These are phyloP conservation scores for Oncorhynchus masou DNA, from an alignment of 2,113 vertebrate species.

Conservation along the genomic window DNA sequence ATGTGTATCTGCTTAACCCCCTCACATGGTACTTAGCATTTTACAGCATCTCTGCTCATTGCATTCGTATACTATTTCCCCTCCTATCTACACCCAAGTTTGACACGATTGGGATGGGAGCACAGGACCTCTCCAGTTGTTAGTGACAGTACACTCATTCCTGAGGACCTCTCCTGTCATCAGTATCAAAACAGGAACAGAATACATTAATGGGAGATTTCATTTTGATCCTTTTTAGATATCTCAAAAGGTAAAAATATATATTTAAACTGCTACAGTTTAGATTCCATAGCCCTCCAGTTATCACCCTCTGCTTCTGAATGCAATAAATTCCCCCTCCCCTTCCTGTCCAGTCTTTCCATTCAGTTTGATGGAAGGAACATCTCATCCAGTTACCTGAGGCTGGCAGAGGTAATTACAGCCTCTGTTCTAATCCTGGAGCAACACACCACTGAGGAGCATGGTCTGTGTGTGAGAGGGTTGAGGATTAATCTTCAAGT, in stretches of 20 bases:
- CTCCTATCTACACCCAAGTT: background rate
- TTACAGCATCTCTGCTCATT: background rate
- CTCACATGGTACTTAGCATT: constrained; percentile 13
- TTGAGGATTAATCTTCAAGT: constrained; percentile 16
- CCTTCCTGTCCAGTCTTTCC: constrained; percentile 14
- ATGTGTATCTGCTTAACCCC: constrained; percentile 52
- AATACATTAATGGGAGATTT: background rate
- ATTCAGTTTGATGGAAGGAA: constrained; percentile 33
- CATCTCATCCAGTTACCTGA: constrained; percentile 52
- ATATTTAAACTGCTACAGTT: too few species aligned
- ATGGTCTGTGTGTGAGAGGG: constrained; percentile 14
- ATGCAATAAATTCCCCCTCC: constrained; percentile 23
- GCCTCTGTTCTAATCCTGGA: constrained; percentile 39
- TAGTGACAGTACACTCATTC: background rate
- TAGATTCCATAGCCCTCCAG: background rate
- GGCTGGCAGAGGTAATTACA: constrained; percentile 60
- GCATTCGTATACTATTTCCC: too few species aligned
- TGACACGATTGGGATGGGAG: background rate
- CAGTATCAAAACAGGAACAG: background rate
- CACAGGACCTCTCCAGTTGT: too few species aligned
- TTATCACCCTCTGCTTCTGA: constrained; percentile 1
- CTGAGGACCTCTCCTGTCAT: background rate
- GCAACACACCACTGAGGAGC: background rate
- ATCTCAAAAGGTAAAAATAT: too few species aligned
- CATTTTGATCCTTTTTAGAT: background rate